phyloP scores from a whole-genome alignment of 2,113 vertebrate species.

The Nesoenas mayeri region DNA sequence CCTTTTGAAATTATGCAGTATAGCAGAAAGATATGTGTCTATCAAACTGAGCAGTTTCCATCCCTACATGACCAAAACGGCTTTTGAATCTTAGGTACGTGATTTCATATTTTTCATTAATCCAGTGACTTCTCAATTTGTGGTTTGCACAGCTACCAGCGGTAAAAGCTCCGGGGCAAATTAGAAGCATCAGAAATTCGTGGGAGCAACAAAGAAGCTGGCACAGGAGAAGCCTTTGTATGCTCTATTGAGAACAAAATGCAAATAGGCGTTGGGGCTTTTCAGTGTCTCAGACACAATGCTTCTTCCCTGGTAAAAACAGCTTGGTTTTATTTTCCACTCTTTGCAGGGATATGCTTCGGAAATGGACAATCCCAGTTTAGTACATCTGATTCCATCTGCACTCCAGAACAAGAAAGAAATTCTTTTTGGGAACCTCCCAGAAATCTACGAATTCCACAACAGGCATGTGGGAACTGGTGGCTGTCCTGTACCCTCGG shows the following conservation, averaged over 20 bases:
- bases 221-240: not conserved
- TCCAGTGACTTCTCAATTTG: not conserved
- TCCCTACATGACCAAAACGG: not conserved
- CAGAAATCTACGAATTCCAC: slow-evolving; percentile 92
- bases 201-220: not conserved
- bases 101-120: not conserved
- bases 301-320: not conserved
- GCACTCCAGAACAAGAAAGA: slow-evolving; percentile 89
- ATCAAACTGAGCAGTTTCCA: not conserved
- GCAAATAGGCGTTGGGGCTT: not conserved
- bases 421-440: slow-evolving; percentile 92
- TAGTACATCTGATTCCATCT: slow-evolving; percentile 87
- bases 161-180: not conserved
- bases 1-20: not conserved
- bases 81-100: not conserved
- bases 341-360: slow-evolving; percentile 86
- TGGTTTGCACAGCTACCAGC: not conserved
- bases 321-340: not conserved
- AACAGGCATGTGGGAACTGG: slow-evolving; percentile 76
- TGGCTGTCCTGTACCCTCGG: accelerated
- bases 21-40: not conserved
- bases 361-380: slow-evolving; percentile 88
- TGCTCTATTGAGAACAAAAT: not conserved
- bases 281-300: not conserved
- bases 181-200: not conserved